Percentiles rank a stretch among this genome's conserved stretches.
These are phyloP conservation scores for Eonycteris spelaea DNA, from an alignment of 2,113 vertebrate genomes.

Conservation along the genomic window DNA sequence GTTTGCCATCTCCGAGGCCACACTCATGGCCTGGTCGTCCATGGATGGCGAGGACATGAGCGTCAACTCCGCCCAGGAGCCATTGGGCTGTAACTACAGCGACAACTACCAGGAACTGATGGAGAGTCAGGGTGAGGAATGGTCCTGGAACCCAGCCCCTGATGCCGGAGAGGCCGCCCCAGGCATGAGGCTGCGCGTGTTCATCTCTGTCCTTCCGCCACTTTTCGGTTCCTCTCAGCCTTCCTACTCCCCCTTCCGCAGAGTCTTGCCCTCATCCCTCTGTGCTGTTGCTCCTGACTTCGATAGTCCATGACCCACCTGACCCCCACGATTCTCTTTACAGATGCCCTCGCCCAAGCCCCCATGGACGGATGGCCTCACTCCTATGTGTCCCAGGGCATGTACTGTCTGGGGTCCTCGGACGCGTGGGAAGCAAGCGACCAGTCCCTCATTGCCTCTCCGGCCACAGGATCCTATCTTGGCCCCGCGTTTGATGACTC, in stretches of 20 bases:
- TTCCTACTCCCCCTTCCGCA: background rate
- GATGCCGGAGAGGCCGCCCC: background rate
- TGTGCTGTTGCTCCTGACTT: background rate
- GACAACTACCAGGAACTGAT: constrained; percentile 96
- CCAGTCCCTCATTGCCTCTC: constrained; percentile 92
- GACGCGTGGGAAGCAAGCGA: constrained; percentile 98
- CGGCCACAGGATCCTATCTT: constrained; percentile 90
- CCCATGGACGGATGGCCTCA: constrained; percentile 98
- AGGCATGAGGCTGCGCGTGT: background rate
- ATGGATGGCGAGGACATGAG: constrained; percentile 97
- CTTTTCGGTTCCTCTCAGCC: background rate
- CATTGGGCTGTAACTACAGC: constrained; percentile 90
- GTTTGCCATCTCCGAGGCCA: constrained; percentile 97
- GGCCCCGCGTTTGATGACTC: constrained; percentile 85
- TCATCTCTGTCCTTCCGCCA: background rate
- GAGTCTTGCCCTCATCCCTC: background rate
- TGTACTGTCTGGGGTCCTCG: constrained; percentile 97
- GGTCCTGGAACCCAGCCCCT: background rate
- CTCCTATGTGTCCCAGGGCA: constrained; percentile 97
- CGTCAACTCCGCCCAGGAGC: constrained; percentile 96
- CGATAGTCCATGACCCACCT: background rate
- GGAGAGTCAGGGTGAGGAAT: constrained; percentile 86
- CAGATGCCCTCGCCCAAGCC: constrained; percentile 91
- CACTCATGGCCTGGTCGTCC: constrained; percentile 96
- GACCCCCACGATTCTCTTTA: constrained; percentile 52